phyloP scores from a whole-genome alignment of 2,797 vertebrate genomes.

The Austrolebias charrua region DNA sequence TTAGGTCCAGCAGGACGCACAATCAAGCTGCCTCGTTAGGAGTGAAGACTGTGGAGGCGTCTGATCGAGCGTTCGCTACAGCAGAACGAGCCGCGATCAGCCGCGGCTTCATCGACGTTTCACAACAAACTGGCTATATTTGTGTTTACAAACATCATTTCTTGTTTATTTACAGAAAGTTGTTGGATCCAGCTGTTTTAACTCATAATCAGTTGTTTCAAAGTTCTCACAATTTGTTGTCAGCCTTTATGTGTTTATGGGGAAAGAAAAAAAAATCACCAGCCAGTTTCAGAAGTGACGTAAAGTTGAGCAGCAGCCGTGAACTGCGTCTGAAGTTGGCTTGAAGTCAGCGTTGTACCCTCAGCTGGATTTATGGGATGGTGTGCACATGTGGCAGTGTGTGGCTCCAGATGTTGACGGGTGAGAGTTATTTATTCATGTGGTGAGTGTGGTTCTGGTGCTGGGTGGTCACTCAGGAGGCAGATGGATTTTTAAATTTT shows the following conservation, averaged over 20 bases:
- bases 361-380: background rate
- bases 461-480: slow-evolving; percentile 6
- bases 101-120: too few relatives aligned
- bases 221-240: too few relatives aligned
- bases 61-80: background rate
- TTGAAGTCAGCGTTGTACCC: background rate
- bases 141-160: too few relatives aligned
- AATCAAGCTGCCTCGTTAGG: slow-evolving; percentile 55
- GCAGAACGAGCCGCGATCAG: too few relatives aligned
- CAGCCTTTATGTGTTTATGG: too few relatives aligned
- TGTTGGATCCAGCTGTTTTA: too few relatives aligned
- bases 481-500: slow-evolving; percentile 21
- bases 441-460: slow-evolving; percentile 11
- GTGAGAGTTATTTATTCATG: slow-evolving; percentile 40
- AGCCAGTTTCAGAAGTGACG: too few relatives aligned
- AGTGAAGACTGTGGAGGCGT: slow-evolving; percentile 38
- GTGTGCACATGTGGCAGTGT: background rate
- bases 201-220: too few relatives aligned
- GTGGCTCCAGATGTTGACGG: background rate
- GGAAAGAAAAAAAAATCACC: too few relatives aligned
- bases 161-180: too few relatives aligned
- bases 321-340: slow-evolving; percentile 20
- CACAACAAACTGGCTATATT: background rate
- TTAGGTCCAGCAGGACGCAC: slow-evolving; percentile 56
- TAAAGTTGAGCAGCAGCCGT: background rate